Evolutionary conservation across 2,888 invertebrate genomes (phyloP).

Genomic region (Phragmatobia fuliginosa): DNA sequence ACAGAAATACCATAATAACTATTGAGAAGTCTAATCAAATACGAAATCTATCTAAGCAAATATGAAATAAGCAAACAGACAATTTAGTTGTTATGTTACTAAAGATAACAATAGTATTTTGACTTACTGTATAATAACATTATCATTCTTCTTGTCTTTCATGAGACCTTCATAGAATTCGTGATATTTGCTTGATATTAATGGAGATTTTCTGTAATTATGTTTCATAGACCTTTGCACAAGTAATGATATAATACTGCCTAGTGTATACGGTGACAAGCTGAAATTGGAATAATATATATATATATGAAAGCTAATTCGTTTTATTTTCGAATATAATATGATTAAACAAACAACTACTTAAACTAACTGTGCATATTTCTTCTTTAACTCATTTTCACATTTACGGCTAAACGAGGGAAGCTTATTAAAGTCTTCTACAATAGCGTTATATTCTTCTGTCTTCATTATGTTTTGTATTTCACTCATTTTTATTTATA

Average conservation of each 20-base stretch:
- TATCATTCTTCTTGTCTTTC: conserved; percentile 80
- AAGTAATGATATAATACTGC: conserved; percentile 90
- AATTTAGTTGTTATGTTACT: background rate
- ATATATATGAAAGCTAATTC: no score
- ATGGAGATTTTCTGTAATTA: conserved; percentile 87
- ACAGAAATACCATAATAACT: no score
- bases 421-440: conserved; percentile 85
- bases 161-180: conserved; percentile 84
- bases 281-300: conserved; percentile 65
- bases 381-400: conserved; percentile 85
- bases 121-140: conserved; percentile 88
- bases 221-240: conserved; percentile 89
- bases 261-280: conserved; percentile 87
- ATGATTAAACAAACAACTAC: background rate
- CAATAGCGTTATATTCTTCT: conserved; percentile 83
- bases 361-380: conserved; percentile 84
- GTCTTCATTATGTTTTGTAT: conserved; percentile 61
- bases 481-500: background rate
- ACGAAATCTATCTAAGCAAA: background rate
- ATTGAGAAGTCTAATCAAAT: no score
- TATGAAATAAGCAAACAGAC: background rate
- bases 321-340: background rate
- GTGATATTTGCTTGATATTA: conserved; percentile 85
- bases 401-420: conserved; percentile 87
- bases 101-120: background rate